phyloP scores from a whole-genome alignment of 2,113 vertebrate species.

The Todiramphus saurophagus region DNA sequence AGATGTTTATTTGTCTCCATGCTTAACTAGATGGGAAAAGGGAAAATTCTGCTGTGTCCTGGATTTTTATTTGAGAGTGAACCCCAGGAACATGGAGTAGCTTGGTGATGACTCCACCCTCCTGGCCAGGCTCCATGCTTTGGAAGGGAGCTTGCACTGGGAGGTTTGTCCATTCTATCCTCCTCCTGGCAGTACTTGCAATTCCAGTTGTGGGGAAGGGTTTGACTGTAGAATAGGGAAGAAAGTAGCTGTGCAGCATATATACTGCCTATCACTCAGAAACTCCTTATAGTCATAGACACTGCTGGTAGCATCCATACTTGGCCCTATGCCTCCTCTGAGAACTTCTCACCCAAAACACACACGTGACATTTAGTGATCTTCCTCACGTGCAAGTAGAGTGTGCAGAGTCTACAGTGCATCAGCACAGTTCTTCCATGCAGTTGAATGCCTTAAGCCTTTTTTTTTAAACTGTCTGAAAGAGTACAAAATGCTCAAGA shows the following conservation, averaged over 20 bases:
- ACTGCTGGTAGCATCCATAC: neutral
- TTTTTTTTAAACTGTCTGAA: neutral
- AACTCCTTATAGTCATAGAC: neutral
- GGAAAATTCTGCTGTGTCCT: neutral
- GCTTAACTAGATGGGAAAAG: neutral
- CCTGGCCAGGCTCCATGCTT: rapidly evolving
- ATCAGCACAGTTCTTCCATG: rapidly evolving
- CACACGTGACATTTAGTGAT: rapidly evolving
- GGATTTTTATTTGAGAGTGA: neutral
- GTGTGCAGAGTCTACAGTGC: neutral
- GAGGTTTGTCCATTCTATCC: neutral
- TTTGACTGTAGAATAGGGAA: neutral
- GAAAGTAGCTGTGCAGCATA: neutral
- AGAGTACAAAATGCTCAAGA: neutral
- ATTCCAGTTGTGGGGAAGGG: neutral
- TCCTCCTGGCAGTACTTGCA: neutral
- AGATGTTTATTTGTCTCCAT: neutral
- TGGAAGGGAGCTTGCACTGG: neutral
- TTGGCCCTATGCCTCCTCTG: neutral
- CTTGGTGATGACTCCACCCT: neutral
- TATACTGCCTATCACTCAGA: neutral
- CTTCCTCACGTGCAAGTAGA: neutral
- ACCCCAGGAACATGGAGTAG: neutral
- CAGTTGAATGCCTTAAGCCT: rapidly evolving
- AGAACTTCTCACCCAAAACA: neutral